Evolutionary conservation across 2,113 vertebrate genomes (phyloP).

Genomic region (Silurus meridionalis): DNA sequence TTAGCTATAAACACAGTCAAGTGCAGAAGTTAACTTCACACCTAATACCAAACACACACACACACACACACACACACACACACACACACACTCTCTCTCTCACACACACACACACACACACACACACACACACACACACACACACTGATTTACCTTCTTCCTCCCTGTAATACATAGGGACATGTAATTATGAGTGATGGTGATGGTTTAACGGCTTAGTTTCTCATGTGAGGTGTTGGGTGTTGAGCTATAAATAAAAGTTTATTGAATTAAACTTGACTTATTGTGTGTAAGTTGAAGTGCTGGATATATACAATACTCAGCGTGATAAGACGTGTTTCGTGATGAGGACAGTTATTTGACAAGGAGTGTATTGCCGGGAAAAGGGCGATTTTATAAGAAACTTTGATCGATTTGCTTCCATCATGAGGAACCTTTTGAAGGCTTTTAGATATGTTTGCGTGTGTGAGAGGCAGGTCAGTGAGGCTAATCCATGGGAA

Average conservation of each 20-base stretch:
- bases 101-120: not conserved
- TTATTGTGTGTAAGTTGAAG: slow-evolving; percentile 21
- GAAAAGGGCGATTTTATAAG: not conserved
- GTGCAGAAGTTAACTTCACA: slow-evolving; percentile 34
- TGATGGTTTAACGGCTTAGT: slow-evolving; percentile 32
- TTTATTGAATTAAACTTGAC: slow-evolving; percentile 26
- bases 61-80: not conserved
- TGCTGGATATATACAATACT: slow-evolving; percentile 9
- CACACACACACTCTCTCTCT: slow-evolving; percentile 15
- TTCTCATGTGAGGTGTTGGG: slow-evolving; percentile 45
- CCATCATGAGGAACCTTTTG: slow-evolving; percentile 10
- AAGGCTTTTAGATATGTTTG: slow-evolving; percentile 20
- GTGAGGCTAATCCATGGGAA: slow-evolving; percentile 90
- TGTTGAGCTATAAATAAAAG: slow-evolving; percentile 9
- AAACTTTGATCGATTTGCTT: not conserved
- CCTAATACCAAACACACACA: slow-evolving; percentile 31
- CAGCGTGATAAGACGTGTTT: slow-evolving; percentile 2
- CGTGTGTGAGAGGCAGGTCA: slow-evolving; percentile 39
- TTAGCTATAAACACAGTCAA: slow-evolving; percentile 47
- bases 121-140: not conserved
- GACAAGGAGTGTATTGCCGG: not conserved
- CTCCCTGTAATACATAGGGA: slow-evolving; percentile 25
- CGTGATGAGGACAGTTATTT: slow-evolving; percentile 7
- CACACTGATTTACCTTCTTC: not conserved
- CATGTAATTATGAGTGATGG: slow-evolving; percentile 45